phyloP scores from a whole-genome alignment of 92 coral and sea anemone genomes.

The Plumapathes pennacea region DNA sequence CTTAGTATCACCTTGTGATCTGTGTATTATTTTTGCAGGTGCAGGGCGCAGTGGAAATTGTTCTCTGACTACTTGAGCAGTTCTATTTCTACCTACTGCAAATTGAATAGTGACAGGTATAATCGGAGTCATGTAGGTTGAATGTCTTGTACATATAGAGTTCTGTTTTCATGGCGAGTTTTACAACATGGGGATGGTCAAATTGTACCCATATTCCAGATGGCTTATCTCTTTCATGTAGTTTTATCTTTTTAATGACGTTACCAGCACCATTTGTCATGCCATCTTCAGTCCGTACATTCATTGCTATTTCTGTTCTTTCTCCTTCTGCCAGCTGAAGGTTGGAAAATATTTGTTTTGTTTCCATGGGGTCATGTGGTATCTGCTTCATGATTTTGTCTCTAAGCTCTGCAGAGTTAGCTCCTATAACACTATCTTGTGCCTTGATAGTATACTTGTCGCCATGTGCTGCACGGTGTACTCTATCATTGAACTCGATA shows the following conservation, averaged over 20 bases:
- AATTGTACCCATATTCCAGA: slow-evolving; percentile 40
- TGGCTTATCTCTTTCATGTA: slow-evolving; percentile 11
- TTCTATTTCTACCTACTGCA: slow-evolving; percentile 15
- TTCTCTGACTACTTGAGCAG: slow-evolving; percentile 16
- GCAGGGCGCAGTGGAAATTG: slow-evolving; percentile 39
- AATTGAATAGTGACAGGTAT: slow-evolving; percentile 15
- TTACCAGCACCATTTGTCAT: slow-evolving; percentile 16
- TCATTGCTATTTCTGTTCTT: slow-evolving; percentile 47
- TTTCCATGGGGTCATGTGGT: slow-evolving; percentile 19
- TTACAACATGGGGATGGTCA: slow-evolving; percentile 29
- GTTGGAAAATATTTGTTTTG: slow-evolving; percentile 22
- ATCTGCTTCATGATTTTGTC: slow-evolving; percentile 24
- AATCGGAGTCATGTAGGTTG: slow-evolving; percentile 6
- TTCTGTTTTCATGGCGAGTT: slow-evolving; percentile 29
- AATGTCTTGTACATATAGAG: slow-evolving; percentile 20
- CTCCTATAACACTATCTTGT: slow-evolving; percentile 1
- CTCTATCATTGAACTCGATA: slow-evolving; percentile 2
- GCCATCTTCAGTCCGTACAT: slow-evolving; percentile 49
- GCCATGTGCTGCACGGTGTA: slow-evolving; percentile 1
- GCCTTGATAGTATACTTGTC: slow-evolving; percentile 1
- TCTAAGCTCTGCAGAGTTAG: slow-evolving; percentile 3
- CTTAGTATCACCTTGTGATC: slow-evolving; percentile 21
- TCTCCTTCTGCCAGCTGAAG: slow-evolving; percentile 33
- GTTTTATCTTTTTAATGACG: slow-evolving; percentile 19
- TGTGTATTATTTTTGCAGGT: slow-evolving; percentile 22